Evolutionary conservation across 2,113 vertebrate species (phyloP), one percentile per base, ranked within the genome.

Genomic region (Tragelaphus imberbis): DNA sequence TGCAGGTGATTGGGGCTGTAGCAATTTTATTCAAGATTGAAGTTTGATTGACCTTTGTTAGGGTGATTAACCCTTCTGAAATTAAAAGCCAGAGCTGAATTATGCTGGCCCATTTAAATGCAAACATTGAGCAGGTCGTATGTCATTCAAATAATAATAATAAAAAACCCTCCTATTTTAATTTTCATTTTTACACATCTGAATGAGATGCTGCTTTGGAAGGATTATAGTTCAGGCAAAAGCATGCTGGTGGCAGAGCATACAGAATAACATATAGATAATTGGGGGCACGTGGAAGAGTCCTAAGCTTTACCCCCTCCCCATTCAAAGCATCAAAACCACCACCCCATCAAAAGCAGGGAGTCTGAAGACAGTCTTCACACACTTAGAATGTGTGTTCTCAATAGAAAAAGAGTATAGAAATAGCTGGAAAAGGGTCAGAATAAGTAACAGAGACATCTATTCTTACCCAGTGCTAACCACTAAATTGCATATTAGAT

Each of bases 1-100:
- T 98, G 97, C 97, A 98, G 98, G 98, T 99, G 98, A 99, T 85
- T 98, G 98, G 97, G 97, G 97, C 98, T 98, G 59, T 97, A 97
- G 97, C 98, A 98, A 98, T 99, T 99, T 99, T 99, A 98, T 98
- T 99, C 98, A 98, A 98, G 98, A 99, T 99, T 99, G 98, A 98
- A 99, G 98, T 99, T 99, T 98, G 98, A 98, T 98, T 99, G 99
- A 98, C 98, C 98, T 99, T 98, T 98, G 97, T 98, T 98, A 98
- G 98, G 98, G 95, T 98, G 98, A 99, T 99, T 99, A 99, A 99
- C 98, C 99, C 98, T 98, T 98, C 95, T 96, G 97, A 98, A 99
- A 99, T 99, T 99, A 99, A 99, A 99, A 99, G 94, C 91, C 75
- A 94, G 92, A 89, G 94, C 94, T 98, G 98, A 99, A 99, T 98